Base-by-base conservation (phyloP, 2,888 invertebrate genomes). In the Netelia inedita region DNA sequence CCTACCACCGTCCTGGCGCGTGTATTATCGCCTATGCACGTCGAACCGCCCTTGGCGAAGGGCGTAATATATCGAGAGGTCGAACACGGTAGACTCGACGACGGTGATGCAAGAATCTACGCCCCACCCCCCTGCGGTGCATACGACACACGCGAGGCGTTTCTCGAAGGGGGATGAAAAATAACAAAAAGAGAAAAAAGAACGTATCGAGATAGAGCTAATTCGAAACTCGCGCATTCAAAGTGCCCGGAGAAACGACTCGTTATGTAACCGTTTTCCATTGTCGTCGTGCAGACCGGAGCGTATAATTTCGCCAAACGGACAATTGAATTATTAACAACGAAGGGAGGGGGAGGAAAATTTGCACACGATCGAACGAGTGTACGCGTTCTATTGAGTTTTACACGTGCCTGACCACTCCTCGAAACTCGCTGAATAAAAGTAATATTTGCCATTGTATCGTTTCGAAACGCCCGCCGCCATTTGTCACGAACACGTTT, bases 181-280 rank as follows among this genome's bases (percentile, higher is more conserved):
- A 74, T 1, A 19, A 63, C 9, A 41, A 14, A 46, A 46, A 14
- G 16, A 53, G 28, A 14, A 53, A 50, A 53, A 35, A 35, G 6
- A 35, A 35, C 3, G 35, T 35, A 35, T 35, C 35, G 14, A 59
- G 50, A 73, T 19, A 43, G 11, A 80, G 66, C 66, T 46, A 65
- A 79, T 65, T 72, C 71, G 55, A 66, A 65, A 65, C 57, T 41
- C 43, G 72, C 41, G 65, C 66, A 65, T 66, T 73, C 43, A 55
- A 59, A 69, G 41, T 88, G 83, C 59, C 59, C 72, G 41, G 75
- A 35, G 79, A 86, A 87, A 35, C 72, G 73, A 59, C 72, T 63
- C 59, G 43, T 72, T 73, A 63, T 55, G 21, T 55, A 41, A 69
- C 65, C 61, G 16, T 55, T 57, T 61, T 50, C 2, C 53, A 66